Base-by-base conservation (phyloP, 2,888 invertebrate species). In the Encarsia formosa region DNA sequence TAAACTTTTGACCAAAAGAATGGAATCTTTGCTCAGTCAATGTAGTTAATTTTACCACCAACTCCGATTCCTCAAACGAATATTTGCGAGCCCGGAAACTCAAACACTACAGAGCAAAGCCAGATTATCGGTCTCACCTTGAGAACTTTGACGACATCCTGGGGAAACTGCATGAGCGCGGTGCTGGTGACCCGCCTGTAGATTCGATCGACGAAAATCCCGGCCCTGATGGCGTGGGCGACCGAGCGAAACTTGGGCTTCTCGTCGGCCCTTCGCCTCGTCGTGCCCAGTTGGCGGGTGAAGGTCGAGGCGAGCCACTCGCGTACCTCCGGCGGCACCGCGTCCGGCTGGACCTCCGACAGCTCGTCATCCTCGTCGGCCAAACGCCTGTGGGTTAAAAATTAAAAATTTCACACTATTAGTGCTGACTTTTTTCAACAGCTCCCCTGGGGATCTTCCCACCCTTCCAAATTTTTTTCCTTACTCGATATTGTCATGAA, bases 301-400 rank as follows among this genome's bases (percentile, higher is more conserved):
- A 96, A 96, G 39, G 96, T 96, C 54, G 94, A 89, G 53, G 95
- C 94, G 73, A 96, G 78, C 96, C 96, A 96, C 76, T 96, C 95
- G 63, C 96, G 83, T 37, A 96, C 96, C 75, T 96, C 96, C 54
- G 89, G 92, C 34, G 96, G 96, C 44, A 96, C 95, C 11, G 94
- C 92, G 73, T 96, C 95, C 48, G 95, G 94, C 69, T 95, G 93
- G 49, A 96, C 95, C 75, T 95, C 95, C 38, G 93, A 92, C 61
- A 96, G 77, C 75, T 96, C 96, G 75, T 96, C 96, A 74, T 95
- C 95, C 75, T 95, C 95, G 66, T 91, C 91, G 35, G 88, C 87
- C 73, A 88, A 76, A 65, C 88, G 81, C 78, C 88, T 88, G 79
- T 49, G 62, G 54, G 38, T 18, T 16, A 34, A 11, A 34, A 34